phyloP scores from a whole-genome alignment of 1,140 invertebrate species.

The Eurosta solidaginis region DNA sequence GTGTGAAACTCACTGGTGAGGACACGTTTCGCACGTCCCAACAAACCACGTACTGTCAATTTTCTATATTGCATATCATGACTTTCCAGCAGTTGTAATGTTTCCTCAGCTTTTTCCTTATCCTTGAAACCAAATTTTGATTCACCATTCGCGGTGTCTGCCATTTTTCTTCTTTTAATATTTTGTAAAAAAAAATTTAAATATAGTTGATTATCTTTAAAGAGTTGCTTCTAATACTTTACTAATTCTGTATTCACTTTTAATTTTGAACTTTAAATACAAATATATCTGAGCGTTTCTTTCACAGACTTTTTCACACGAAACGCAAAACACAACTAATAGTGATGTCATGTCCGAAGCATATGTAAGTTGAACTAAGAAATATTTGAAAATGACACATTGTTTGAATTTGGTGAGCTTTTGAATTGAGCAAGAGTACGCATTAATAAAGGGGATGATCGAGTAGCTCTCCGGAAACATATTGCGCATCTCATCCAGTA shows the following conservation, averaged over 20 bases:
- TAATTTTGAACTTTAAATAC: neutral
- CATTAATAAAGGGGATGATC: neutral
- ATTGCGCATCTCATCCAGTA: neutral
- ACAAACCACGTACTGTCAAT: conserved; percentile 67
- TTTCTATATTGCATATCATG: conserved; percentile 69
- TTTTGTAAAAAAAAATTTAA: no score
- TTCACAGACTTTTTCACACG: conserved; percentile 2
- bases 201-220: neutral
- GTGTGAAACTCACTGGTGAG: conserved; percentile 66
- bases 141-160: conserved; percentile 57
- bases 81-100: conserved; percentile 65
- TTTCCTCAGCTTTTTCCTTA: conserved; percentile 69
- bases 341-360: neutral
- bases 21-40: conserved; percentile 69
- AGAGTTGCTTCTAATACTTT: neutral
- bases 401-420: conserved; percentile 2
- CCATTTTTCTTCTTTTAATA: conserved; percentile 40
- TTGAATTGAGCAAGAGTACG: neutral
- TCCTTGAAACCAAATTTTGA: conserved; percentile 73
- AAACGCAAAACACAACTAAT: neutral
- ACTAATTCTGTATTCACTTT: neutral
- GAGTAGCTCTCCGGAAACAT: neutral
- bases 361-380: neutral
- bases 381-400: neutral
- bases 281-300: neutral